phyloP scores from a whole-genome alignment of 2,888 invertebrate species.

The Caenorhabditis sp. region DNA sequence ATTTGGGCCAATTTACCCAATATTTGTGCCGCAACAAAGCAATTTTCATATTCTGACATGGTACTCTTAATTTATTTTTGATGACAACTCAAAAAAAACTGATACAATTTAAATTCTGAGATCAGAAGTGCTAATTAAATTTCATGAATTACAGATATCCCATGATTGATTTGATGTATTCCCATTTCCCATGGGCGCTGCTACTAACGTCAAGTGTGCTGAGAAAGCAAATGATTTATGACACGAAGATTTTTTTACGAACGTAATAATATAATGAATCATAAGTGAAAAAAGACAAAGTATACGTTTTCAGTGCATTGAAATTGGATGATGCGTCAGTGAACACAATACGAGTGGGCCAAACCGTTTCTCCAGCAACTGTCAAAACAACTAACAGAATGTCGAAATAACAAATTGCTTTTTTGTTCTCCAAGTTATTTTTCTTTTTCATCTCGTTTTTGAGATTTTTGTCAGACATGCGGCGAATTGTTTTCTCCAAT shows the following conservation, averaged over 20 bases:
- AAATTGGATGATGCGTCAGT: constrained; percentile 59
- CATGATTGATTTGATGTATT: constrained; percentile 65
- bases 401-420: constrained; percentile 26
- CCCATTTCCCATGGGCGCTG: constrained; percentile 64
- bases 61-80: no score
- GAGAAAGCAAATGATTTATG: constrained; percentile 51
- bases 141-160: constrained; percentile 65
- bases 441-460: neutral
- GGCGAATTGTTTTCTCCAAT: neutral
- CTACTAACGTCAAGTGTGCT: constrained; percentile 60
- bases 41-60: no score
- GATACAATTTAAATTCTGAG: no score
- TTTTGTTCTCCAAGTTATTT: no score
- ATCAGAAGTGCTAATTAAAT: no score
- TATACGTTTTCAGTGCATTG: constrained; percentile 41
- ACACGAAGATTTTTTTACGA: constrained; percentile 41
- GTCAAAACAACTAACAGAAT: constrained; percentile 37
- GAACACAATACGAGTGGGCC: constrained; percentile 51
- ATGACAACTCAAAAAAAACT: no score
- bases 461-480: neutral
- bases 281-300: no score
- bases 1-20: neutral
- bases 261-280: constrained; percentile 32
- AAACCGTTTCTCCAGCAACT: constrained; percentile 47
- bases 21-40: no score